Evolutionary conservation across 1,140 invertebrate genomes (phyloP), one percentile per base, ranked within the genome.

Genomic region (Ooceraea biroi): DNA sequence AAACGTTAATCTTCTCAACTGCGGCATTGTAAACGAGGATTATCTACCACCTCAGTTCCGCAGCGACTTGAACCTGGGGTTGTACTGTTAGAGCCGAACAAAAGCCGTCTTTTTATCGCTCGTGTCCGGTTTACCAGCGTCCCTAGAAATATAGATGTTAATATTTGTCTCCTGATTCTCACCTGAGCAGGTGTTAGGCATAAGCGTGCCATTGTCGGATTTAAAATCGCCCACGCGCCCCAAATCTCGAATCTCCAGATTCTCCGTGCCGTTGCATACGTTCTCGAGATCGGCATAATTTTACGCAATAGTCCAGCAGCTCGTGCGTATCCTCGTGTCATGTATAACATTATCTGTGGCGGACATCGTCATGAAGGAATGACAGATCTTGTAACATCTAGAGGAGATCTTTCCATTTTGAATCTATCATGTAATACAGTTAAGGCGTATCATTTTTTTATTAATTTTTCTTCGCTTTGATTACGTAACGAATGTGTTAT

Each of bases 111-210:
- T 80, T 71, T 71, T 57, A 25, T 27, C 52, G 10, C 27, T 12
- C n/a, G 14, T 60, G 30, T 58, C 22, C 65, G 11, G 8, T 11
- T 22, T 22, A 58, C 57, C 19, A 19, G 52, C 36, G 44, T 78
- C 46, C 63, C 30, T 17, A 36, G 14, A 71, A 71, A 57, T 68
- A 76, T 60, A 68, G 77, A 85, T 73, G 86, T 88, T 85, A 74
- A 88, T 85, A 85, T 88, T 88, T 88, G 87, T 89, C 48, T 85
- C 87, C 63, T 83, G 73, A 83, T 88, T 80, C 72, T 82, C 87
- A 80, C 73, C 57, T 85, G 61, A 86, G 87, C 87, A 89, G 87
- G 87, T 89, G 87, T 61, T 63, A 46, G 52, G 72, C 73, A 89
- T 76, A 86, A 89, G 60, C 50, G 52, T 12, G 14, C 66, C 78